Conservation (phyloP, 2,888 invertebrate species). For the Cryptocephalus moraei region DNA sequence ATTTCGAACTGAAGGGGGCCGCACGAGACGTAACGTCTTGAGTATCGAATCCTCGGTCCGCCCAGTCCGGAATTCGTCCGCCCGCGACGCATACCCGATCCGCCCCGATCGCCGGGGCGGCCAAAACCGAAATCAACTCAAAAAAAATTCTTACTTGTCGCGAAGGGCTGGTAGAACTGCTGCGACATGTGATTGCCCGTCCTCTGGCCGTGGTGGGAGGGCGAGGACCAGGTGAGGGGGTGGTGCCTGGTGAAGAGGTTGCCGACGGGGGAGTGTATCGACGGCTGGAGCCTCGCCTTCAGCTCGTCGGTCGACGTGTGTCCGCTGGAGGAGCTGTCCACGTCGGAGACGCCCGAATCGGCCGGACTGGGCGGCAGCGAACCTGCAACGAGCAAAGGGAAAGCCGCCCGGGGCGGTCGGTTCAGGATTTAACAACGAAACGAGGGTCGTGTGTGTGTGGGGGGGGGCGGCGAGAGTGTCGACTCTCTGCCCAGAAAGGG, state of each 20-base stretch:
- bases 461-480: no score
- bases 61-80: no score
- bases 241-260: slow-evolving; percentile 26
- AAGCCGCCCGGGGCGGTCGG: no score
- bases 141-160: slow-evolving; percentile 25
- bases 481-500: no score
- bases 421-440: no score
- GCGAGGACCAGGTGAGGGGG: slow-evolving; percentile 21
- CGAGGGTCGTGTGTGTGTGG: no score
- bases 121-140: no score
- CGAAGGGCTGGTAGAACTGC: slow-evolving; percentile 29
- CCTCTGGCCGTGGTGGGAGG: slow-evolving; percentile 23
- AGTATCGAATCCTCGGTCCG: no score
- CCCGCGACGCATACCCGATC: no score
- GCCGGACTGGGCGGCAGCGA: slow-evolving; percentile 95
- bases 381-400: slow-evolving; percentile 45
- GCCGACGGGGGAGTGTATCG: slow-evolving; percentile 35
- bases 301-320: slow-evolving; percentile 70
- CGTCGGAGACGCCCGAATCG: slow-evolving; percentile 94
- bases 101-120: no score
- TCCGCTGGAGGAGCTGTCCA: slow-evolving; percentile 82
- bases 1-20: no score
- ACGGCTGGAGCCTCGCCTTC: slow-evolving; percentile 75
- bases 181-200: slow-evolving; percentile 25
- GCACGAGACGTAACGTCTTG: no score